These are phyloP conservation scores for fruit fly (Drosophila melanogaster) DNA, from an alignment of 1,140 invertebrate genomes.

Conservation along the genomic window DNA sequence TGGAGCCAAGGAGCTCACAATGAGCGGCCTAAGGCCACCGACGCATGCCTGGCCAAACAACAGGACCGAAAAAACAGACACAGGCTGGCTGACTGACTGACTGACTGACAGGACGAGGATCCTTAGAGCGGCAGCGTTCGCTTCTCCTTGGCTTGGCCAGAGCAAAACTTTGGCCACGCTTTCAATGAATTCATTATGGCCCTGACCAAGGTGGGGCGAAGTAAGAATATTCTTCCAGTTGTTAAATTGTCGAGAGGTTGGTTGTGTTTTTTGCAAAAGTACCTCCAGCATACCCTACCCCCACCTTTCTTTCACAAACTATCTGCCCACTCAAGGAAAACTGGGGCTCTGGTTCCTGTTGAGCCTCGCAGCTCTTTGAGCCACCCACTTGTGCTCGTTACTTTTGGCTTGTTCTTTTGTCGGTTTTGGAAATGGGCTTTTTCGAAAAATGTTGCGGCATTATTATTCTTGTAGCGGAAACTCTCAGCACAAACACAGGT, in stretches of 20 bases:
- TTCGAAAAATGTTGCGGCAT: slow-evolving; percentile 60
- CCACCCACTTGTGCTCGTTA: slow-evolving; percentile 64
- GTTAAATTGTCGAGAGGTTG: slow-evolving; percentile 59
- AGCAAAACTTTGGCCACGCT: slow-evolving; percentile 50
- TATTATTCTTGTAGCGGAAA: slow-evolving; percentile 71
- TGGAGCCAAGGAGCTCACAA: slow-evolving; percentile 18
- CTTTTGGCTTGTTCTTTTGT: slow-evolving; percentile 70
- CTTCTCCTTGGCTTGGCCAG: slow-evolving; percentile 17
- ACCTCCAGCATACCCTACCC: not conserved
- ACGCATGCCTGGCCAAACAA: slow-evolving; percentile 56
- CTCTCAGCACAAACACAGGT: slow-evolving; percentile 65
- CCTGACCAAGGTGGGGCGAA: slow-evolving; percentile 47
- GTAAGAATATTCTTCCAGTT: slow-evolving; percentile 66
- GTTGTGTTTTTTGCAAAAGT: slow-evolving; percentile 1
- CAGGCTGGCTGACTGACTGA: slow-evolving; percentile 3
- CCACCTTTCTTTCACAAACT: slow-evolving; percentile 38
- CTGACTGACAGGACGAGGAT: slow-evolving; percentile 39
- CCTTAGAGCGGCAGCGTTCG: slow-evolving; percentile 19
- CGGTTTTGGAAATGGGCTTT: slow-evolving; percentile 68
- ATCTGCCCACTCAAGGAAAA: slow-evolving; percentile 54
- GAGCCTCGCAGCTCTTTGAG: slow-evolving; percentile 20
- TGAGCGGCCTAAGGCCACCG: slow-evolving; percentile 53
- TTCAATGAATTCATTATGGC: slow-evolving; percentile 76
- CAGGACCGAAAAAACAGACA: slow-evolving; percentile 13
- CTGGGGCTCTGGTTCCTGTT: slow-evolving; percentile 58